Conservation (phyloP, 2,113 vertebrate species). For the Sphaerodactylus townsendi region DNA sequence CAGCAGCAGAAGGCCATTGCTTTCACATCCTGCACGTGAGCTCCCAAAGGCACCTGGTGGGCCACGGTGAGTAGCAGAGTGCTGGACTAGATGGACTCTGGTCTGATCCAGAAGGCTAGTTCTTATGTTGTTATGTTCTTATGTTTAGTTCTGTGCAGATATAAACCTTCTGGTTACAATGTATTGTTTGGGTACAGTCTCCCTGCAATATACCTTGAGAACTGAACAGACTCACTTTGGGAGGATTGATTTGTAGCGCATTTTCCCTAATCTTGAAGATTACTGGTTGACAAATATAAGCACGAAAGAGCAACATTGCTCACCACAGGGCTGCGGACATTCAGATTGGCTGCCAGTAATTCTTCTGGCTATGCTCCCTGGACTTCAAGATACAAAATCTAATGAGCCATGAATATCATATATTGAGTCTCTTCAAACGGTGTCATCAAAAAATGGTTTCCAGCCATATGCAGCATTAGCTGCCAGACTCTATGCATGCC, state of each 20-base stretch:
- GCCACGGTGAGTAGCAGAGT: too few relatives aligned
- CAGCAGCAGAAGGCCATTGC: too few relatives aligned
- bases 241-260: not conserved
- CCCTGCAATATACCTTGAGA: not conserved
- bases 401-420: slow-evolving; percentile 12
- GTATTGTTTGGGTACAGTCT: not conserved
- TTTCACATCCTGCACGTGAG: too few relatives aligned
- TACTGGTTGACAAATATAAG: slow-evolving; percentile 1
- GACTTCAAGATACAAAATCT: not conserved
- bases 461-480: not conserved
- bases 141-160: too few relatives aligned
- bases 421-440: not conserved
- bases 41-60: too few relatives aligned
- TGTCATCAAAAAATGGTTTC: not conserved
- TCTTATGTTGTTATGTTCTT: too few relatives aligned
- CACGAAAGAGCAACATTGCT: not conserved
- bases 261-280: not conserved
- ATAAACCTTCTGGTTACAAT: not conserved
- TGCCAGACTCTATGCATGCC: not conserved
- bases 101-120: too few relatives aligned
- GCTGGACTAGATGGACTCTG: too few relatives aligned
- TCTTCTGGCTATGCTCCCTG: slow-evolving; percentile 8
- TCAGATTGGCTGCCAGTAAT: slow-evolving; percentile 5
- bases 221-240: not conserved
- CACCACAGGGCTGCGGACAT: not conserved